These are phyloP conservation scores for Nothobranchius kuhntae DNA, from an alignment of 2,113 vertebrate species.

Conservation along the genomic window DNA sequence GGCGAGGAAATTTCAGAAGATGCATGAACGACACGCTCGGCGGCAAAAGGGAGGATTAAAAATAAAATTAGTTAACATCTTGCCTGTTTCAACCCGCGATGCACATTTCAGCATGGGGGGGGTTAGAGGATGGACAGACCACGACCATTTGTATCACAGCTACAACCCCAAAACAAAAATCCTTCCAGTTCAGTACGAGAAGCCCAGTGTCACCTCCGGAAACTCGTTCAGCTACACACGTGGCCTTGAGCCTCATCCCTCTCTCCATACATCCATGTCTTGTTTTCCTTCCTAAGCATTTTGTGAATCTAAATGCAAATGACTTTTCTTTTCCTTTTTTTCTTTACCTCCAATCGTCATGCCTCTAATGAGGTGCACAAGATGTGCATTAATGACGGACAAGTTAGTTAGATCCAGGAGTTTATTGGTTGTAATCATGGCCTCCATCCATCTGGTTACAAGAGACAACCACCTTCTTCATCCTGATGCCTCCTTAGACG, in stretches of 20 bases:
- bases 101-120: slow-evolving; percentile 76
- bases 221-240: slow-evolving; percentile 76
- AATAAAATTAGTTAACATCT: slow-evolving; percentile 93
- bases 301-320: slow-evolving; percentile 85
- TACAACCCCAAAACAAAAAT: slow-evolving; percentile 35
- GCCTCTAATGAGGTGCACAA: slow-evolving; percentile 87
- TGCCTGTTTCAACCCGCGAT: slow-evolving; percentile 83
- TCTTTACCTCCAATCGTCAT: slow-evolving; percentile 71
- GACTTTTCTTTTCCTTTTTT: slow-evolving; percentile 30
- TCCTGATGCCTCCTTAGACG: slow-evolving; percentile 87
- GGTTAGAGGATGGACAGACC: slow-evolving; percentile 12
- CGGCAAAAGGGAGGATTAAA: slow-evolving; percentile 89
- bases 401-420: slow-evolving; percentile 92
- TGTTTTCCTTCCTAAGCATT: slow-evolving; percentile 56
- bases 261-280: slow-evolving; percentile 14
- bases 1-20: slow-evolving; percentile 97
- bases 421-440: slow-evolving; percentile 95
- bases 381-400: slow-evolving; percentile 84
- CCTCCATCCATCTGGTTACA: slow-evolving; percentile 91
- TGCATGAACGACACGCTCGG: slow-evolving; percentile 91
- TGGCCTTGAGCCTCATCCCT: slow-evolving; percentile 73
- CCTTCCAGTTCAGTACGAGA: slow-evolving; percentile 77
- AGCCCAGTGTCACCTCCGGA: slow-evolving; percentile 75
- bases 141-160: slow-evolving; percentile 49
- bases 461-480: slow-evolving; percentile 91